Evolutionary conservation across 2,113 vertebrate species (phyloP).

Genomic region (Pithys albifrons): DNA sequence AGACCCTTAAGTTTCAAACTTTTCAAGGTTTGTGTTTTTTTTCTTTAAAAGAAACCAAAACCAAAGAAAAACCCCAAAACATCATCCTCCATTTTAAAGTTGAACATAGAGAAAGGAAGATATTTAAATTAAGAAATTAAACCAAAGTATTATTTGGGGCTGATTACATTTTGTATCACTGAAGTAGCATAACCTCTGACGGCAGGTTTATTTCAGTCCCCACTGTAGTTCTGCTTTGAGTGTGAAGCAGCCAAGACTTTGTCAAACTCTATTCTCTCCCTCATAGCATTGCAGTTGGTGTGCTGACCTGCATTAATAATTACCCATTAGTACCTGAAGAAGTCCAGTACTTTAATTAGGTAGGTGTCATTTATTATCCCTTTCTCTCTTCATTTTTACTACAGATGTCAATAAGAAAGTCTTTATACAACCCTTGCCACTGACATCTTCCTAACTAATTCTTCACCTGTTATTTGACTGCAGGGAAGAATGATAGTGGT

Average conservation of each 20-base stretch:
- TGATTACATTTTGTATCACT: background rate
- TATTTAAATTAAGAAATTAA: background rate
- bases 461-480: background rate
- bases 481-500: background rate
- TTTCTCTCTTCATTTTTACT: background rate
- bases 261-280: background rate
- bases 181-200: background rate
- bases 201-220: background rate
- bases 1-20: background rate
- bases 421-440: background rate
- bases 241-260: background rate
- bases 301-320: background rate
- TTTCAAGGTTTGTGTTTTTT: background rate
- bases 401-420: background rate
- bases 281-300: background rate
- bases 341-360: background rate
- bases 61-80: background rate
- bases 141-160: background rate
- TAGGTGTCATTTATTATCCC: background rate
- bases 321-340: background rate
- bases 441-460: background rate
- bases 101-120: background rate
- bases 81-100: background rate
- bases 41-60: background rate
- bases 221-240: background rate